phyloP scores from a whole-genome alignment of 92 coral and sea anemone genomes.

The Phenganax marumi region DNA sequence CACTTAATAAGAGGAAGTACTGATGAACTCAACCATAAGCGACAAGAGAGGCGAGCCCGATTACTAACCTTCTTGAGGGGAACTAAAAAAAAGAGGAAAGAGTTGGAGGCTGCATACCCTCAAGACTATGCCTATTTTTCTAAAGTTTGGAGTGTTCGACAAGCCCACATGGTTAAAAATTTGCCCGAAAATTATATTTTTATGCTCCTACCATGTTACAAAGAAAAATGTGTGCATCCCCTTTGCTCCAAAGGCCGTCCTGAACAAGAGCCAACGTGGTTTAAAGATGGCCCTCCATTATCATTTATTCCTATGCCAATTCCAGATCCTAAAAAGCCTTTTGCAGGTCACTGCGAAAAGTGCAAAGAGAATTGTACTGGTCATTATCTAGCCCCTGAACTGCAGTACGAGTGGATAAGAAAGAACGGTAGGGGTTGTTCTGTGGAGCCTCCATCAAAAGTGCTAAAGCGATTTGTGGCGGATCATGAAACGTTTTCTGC shows the following conservation, averaged over 20 bases:
- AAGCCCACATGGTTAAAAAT: slow-evolving; percentile 52
- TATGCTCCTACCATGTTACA: slow-evolving; percentile 53
- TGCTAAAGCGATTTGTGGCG: slow-evolving; percentile 10
- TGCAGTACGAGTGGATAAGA: slow-evolving; percentile 23
- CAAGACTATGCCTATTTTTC: slow-evolving; percentile 48
- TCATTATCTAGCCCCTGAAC: slow-evolving; percentile 46
- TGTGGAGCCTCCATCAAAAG: slow-evolving; percentile 24
- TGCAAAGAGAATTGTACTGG: slow-evolving; percentile 35
- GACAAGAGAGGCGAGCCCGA: slow-evolving; percentile 50
- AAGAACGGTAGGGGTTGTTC: slow-evolving; percentile 14
- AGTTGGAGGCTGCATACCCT: slow-evolving; percentile 42
- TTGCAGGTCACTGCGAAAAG: slow-evolving; percentile 41
- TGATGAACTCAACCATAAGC: not conserved
- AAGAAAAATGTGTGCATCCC: slow-evolving; percentile 53
- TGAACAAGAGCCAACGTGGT: slow-evolving; percentile 51
- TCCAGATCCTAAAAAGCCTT: slow-evolving; percentile 59
- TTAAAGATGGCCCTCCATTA: slow-evolving; percentile 54
- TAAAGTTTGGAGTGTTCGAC: slow-evolving; percentile 44
- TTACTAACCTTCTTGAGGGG: slow-evolving; percentile 60
- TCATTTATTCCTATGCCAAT: slow-evolving; percentile 56
- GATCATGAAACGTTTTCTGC: slow-evolving; percentile 15
- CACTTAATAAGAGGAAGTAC: slow-evolving; percentile 24
- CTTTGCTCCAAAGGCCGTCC: slow-evolving; percentile 44
- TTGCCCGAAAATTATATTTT: slow-evolving; percentile 60
- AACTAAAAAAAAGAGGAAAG: slow-evolving; percentile 32